A percentile compares a stretch with the other conserved stretches of the same genome.
These are phyloP conservation scores for Champsocephalus esox DNA, from an alignment of 2,797 vertebrate genomes.

Conservation along the genomic window DNA sequence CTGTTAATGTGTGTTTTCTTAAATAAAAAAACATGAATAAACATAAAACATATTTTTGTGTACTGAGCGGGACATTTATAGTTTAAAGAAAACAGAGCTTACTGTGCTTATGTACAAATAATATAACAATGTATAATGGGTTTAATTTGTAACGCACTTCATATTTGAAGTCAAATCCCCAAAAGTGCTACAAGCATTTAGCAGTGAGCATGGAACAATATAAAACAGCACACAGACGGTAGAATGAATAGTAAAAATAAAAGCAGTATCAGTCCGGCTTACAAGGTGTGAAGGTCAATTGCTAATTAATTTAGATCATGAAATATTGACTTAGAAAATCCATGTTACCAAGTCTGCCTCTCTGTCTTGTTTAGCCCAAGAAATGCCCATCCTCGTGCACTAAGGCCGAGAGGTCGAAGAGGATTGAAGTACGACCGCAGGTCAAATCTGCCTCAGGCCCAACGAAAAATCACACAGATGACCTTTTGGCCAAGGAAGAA, in stretches of 20 bases:
- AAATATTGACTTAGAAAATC: fast-evolving
- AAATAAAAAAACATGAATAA: too few relatives aligned
- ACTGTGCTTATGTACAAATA: background rate
- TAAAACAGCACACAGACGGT: too few relatives aligned
- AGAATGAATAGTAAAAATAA: too few relatives aligned
- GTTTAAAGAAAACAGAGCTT: background rate
- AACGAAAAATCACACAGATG: slow-evolving; percentile 56
- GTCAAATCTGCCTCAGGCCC: slow-evolving; percentile 63
- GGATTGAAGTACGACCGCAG: slow-evolving; percentile 31
- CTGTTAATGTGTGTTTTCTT: too few relatives aligned
- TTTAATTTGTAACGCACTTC: too few relatives aligned
- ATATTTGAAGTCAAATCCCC: too few relatives aligned
- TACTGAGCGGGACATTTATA: background rate
- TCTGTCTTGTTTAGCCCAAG: slow-evolving; percentile 57
- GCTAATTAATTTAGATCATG: background rate
- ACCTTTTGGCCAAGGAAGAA: slow-evolving; percentile 86
- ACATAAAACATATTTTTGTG: background rate
- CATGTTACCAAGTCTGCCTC: background rate
- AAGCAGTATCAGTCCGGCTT: background rate
- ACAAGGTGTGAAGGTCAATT: background rate
- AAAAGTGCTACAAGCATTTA: too few relatives aligned
- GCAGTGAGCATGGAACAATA: too few relatives aligned
- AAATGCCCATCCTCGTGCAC: slow-evolving; percentile 48
- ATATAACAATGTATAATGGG: too few relatives aligned
- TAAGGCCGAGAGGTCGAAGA: slow-evolving; percentile 53